Evolutionary conservation across 1,140 invertebrate species (phyloP), one percentile per base, ranked within the genome.

Genomic region (Neodiprion lecontei): DNA sequence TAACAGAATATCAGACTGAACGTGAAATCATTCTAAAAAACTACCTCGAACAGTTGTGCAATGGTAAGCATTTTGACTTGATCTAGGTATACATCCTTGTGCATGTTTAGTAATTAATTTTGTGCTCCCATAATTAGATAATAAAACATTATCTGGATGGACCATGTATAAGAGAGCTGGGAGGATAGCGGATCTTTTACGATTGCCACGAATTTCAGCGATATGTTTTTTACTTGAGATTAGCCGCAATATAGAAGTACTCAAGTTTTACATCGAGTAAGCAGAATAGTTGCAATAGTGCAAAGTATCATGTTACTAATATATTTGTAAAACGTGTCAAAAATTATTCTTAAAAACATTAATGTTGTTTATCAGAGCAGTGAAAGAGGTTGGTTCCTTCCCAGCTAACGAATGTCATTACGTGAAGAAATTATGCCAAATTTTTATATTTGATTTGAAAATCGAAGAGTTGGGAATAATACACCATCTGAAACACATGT

Each of bases 141-240:
- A 61, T 17, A 61, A 61, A 8, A 17, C 50, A 61, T 68, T 73
- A 47, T 74, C 72, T 0, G 8, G 70, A 11, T 11, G 47, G 9
- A 28, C 28, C 5, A 68, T 74, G n/a, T 79, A 75, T 9, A 76
- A 72, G 48, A 80, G 75, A 48, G 48, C 70, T 14, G 67, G 74
- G 50, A 81, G 79, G 80, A 14, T 85, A n/a, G 79, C 84, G 49
- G 40, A 78, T 53, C 66, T 83, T 69, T 61, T 86, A 12, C 48
- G 67, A 48, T 53, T 84, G 47, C 68, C 80, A 49, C 77, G 72
- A 70, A 73, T 82, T 7, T 10, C 78, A 61, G 80, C 78, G 17
- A 48, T 76, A 3, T 79, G 74, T 70, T 70, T 72, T 23, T 80
- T 85, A 17, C 74, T 80, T 40, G 50, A 83, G 10, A 40, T 28